Base-by-base conservation (phyloP, 1,140 invertebrate species). In the Euschistus heros region DNA sequence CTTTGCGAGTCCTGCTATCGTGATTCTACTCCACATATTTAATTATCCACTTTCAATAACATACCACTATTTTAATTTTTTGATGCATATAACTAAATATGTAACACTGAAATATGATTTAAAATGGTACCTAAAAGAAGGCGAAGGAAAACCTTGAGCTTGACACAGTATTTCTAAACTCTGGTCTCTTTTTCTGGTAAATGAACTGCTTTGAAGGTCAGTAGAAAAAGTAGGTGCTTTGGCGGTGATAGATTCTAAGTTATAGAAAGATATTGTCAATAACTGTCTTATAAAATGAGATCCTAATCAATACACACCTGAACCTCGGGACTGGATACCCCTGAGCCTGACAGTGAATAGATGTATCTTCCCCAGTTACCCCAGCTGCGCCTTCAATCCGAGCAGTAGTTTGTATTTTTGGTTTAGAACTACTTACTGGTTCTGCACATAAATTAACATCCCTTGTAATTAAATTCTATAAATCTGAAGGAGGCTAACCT, bases 141-240 rank as follows among this genome's bases (percentile, higher is more conserved):
- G 83, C 60, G 84, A 76, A 65, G 83, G 84, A 72, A 81, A 84
- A 50, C 80, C 83, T 69, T 83, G 81, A 26, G 80, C 81, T 50
- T 77, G 87, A 77, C 90, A 93, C 22, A 89, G 80, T 63, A 93
- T 76, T 66, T 85, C 81, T 70, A 88, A 80, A 68, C 80, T 78
- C 46, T 79, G 44, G 24, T 61, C 63, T n/a, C 20, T 27, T 59
- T 68, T 72, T 71, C 79, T 77, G 68, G 69, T 44, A 17, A 75
- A 75, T 2, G 70, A 70, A 52, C 72, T 73, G 64, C 72, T 75
- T 70, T 75, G 74, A n/a, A 74, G 73, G 61, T 74, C 73, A 7
- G 74, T 76, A 17, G 78, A 74, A 67, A 80, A 78, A n/a, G 79
- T 79, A 27, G 82, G 83, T 52, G 80, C 77, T 76, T 81, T 82